Evolutionary conservation across 2,797 vertebrate genomes (phyloP).

Genomic region (Parotocinclus haroldoi): DNA sequence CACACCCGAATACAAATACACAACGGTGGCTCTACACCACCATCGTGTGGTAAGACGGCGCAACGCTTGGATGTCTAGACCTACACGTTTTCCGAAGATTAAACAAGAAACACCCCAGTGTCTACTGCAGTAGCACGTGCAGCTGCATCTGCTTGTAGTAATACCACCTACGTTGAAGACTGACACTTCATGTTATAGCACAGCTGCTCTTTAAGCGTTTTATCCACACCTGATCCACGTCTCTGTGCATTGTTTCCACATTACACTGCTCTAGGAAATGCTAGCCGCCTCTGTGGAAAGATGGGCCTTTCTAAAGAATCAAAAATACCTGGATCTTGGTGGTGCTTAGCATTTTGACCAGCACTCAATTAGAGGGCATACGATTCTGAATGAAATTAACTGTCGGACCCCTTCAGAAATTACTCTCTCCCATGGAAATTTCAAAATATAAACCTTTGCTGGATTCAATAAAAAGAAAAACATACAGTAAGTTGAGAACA

Average conservation of each 20-base stretch:
- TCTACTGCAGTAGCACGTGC: background rate
- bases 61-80: too few species aligned
- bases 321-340: too few species aligned
- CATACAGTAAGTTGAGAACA: background rate
- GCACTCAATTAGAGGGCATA: background rate
- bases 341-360: too few species aligned
- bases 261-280: slow-evolving; percentile 5
- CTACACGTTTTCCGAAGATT: background rate
- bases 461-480: slow-evolving; percentile 10
- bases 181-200: background rate
- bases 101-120: background rate
- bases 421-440: slow-evolving; percentile 14
- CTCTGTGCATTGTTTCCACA: background rate
- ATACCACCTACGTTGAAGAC: slow-evolving; percentile 52
- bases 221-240: background rate
- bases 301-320: background rate
- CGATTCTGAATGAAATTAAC: slow-evolving; percentile 9
- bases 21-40: slow-evolving; percentile 51
- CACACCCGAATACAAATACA: slow-evolving; percentile 20
- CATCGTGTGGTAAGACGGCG: slow-evolving; percentile 60
- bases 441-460: background rate
- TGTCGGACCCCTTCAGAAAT: background rate
- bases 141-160: slow-evolving; percentile 56
- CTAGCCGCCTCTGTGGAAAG: background rate
- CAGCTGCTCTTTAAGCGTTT: slow-evolving; percentile 2